A percentile compares a stretch with the other conserved stretches of the same genome.
phyloP scores from a whole-genome alignment of 1,140 invertebrate genomes.

The Parapsyche elsis region DNA sequence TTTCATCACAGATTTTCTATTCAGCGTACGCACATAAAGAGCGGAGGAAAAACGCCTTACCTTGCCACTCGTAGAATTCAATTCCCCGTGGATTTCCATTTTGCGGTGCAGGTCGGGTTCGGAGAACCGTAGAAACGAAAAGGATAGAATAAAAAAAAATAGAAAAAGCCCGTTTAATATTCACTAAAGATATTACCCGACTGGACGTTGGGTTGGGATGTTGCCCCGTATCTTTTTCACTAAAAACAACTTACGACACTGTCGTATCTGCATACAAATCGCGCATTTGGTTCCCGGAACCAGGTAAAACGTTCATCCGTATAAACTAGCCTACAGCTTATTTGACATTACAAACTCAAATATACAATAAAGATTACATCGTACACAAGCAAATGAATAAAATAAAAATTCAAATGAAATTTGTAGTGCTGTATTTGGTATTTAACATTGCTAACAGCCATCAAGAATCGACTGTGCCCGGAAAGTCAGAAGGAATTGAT shows the following conservation, averaged over 20 bases:
- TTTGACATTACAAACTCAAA: background rate
- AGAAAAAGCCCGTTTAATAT: constrained; percentile 52
- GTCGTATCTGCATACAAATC: constrained; percentile 55
- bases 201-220: constrained; percentile 30
- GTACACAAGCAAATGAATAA: background rate
- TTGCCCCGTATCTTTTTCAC: constrained; percentile 52
- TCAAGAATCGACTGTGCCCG: no score
- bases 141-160: constrained; percentile 19
- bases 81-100: constrained; percentile 47
- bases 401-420: no score
- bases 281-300: constrained; percentile 50
- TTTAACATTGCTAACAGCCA: no score
- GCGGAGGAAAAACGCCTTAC: constrained; percentile 20
- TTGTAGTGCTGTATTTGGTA: no score
- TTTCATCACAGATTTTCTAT: constrained; percentile 50
- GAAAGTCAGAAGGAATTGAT: no score
- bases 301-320: constrained; percentile 31
- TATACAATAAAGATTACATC: constrained; percentile 10
- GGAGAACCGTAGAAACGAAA: background rate
- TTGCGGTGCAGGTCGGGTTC: constrained; percentile 12
- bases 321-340: constrained; percentile 26
- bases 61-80: constrained; percentile 34
- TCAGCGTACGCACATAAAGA: constrained; percentile 22
- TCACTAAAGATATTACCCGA: constrained; percentile 53
- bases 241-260: constrained; percentile 55